A percentile compares a stretch with the other conserved stretches of the same genome.
These are phyloP conservation scores for Onychostruthus taczanowskii DNA, from an alignment of 2,113 vertebrate genomes.

Conservation along the genomic window DNA sequence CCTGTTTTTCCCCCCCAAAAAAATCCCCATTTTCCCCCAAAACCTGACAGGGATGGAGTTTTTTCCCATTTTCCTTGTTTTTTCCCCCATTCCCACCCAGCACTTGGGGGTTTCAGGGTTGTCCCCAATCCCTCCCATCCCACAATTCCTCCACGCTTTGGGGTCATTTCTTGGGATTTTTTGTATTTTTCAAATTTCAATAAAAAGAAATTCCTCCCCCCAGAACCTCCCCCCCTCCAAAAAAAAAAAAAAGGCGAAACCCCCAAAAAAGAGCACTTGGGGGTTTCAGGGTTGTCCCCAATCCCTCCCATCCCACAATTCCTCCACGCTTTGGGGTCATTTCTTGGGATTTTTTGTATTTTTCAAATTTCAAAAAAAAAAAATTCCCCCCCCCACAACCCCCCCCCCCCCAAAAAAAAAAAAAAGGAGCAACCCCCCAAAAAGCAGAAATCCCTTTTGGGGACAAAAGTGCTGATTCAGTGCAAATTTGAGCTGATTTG, in stretches of 20 bases:
- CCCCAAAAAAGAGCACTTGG: too few species aligned
- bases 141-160: background rate
- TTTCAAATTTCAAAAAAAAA: background rate
- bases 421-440: background rate
- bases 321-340: background rate
- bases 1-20: too few species aligned
- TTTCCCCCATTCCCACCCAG: background rate
- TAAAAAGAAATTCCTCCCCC: background rate
- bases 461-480: background rate
- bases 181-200: background rate
- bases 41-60: background rate
- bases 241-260: too few species aligned
- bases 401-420: background rate
- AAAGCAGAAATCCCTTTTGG: background rate
- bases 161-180: background rate
- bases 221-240: too few species aligned
- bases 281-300: background rate
- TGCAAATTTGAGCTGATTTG: background rate
- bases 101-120: background rate
- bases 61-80: background rate
- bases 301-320: background rate
- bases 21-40: background rate
- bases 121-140: background rate
- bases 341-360: background rate
- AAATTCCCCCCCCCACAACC: background rate